These are phyloP conservation scores for Zelostemma sp. DNA, from an alignment of 1,140 invertebrate species.

Conservation along the genomic window DNA sequence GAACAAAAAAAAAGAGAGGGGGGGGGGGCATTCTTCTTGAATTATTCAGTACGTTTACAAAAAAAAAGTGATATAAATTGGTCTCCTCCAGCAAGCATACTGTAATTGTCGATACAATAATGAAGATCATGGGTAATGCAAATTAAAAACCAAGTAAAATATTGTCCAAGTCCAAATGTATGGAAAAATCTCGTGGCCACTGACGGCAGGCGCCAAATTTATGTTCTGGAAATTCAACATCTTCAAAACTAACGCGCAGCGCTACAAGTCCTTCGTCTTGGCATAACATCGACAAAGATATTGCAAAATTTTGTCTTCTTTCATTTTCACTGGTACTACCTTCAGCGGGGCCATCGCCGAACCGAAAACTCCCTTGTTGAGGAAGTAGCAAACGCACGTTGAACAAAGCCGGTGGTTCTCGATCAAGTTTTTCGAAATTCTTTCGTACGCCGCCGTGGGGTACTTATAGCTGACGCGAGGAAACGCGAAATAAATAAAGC, in stretches of 20 bases:
- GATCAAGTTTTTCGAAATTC: slow-evolving; percentile 66
- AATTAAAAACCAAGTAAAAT: no score
- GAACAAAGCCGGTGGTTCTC: neutral
- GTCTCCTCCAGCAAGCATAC: no score
- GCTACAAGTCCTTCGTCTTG: slow-evolving; percentile 38
- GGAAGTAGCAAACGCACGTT: neutral
- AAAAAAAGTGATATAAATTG: no score
- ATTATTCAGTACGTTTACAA: no score
- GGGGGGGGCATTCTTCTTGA: no score
- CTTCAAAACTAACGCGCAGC: slow-evolving; percentile 47
- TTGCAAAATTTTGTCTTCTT: slow-evolving; percentile 56
- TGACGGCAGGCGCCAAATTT: neutral
- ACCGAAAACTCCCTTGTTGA: neutral
- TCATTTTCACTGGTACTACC: slow-evolving; percentile 60
- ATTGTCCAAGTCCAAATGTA: neutral
- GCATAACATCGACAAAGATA: slow-evolving; percentile 44
- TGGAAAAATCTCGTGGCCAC: neutral
- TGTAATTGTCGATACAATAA: no score
- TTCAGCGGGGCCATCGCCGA: slow-evolving; percentile 62
- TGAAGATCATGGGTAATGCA: no score
- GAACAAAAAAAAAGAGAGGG: no score
- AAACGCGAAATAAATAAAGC: slow-evolving; percentile 68
- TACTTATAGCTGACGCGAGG: slow-evolving; percentile 69
- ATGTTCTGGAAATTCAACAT: slow-evolving; percentile 10
- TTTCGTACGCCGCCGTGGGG: slow-evolving; percentile 66